These are phyloP conservation scores for Brachyptera putata DNA, from an alignment of 2,888 invertebrate genomes.

Conservation along the genomic window DNA sequence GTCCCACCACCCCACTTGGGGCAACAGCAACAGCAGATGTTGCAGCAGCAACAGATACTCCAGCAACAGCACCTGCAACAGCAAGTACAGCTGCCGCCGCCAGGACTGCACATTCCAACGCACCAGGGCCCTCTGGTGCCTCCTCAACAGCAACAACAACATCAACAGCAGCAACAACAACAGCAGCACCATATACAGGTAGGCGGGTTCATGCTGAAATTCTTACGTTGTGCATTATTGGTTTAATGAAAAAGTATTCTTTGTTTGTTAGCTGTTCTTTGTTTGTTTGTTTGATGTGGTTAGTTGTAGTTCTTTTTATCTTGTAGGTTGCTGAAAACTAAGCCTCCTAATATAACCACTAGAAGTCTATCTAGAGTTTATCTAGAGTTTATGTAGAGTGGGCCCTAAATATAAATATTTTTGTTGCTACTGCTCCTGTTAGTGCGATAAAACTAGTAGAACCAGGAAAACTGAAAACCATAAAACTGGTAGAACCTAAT, in stretches of 20 bases:
- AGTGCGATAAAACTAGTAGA: too few species aligned
- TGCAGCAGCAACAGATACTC: conserved; percentile 35
- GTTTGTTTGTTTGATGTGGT: too few species aligned
- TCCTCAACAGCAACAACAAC: conserved; percentile 38
- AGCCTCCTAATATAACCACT: too few species aligned
- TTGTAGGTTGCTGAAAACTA: too few species aligned
- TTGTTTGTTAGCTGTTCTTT: too few species aligned
- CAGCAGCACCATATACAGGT: conserved; percentile 32
- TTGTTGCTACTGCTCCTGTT: too few species aligned
- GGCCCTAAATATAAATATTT: too few species aligned
- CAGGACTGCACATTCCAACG: conserved; percentile 44
- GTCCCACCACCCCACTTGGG: conserved; percentile 36
- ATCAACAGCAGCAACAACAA: conserved; percentile 22
- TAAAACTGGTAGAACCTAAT: too few species aligned
- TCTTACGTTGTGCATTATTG: not conserved
- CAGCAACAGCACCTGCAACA: conserved; percentile 30
- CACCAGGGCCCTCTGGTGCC: conserved; percentile 44
- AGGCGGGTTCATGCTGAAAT: not conserved
- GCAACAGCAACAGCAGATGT: conserved; percentile 29
- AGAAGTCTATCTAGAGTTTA: too few species aligned
- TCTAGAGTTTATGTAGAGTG: too few species aligned
- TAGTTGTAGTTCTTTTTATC: too few species aligned
- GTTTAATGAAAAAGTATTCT: not conserved
- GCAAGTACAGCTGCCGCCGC: conserved; percentile 40
- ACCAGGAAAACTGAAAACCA: too few species aligned